These are phyloP conservation scores for Alouatta palliata DNA, from an alignment of 2,113 vertebrate genomes.

Conservation along the genomic window DNA sequence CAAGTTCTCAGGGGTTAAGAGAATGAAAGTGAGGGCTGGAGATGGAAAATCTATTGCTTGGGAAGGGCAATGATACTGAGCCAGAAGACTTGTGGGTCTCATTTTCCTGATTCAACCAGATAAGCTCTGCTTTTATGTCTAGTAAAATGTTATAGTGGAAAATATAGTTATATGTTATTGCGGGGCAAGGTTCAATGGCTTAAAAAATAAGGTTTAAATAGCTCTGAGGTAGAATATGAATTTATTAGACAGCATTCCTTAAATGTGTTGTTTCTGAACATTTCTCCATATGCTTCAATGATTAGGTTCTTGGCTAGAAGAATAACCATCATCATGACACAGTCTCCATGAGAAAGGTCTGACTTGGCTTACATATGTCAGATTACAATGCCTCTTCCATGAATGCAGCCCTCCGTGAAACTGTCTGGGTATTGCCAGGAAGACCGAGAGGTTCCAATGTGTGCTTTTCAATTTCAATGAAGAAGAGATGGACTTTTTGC, in stretches of 20 bases:
- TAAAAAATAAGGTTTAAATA: constrained; percentile 12
- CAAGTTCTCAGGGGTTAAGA: background rate
- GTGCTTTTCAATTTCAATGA: background rate
- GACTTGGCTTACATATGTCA: background rate
- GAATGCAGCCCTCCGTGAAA: background rate
- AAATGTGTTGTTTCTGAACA: background rate
- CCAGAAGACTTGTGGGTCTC: background rate
- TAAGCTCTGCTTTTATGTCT: background rate
- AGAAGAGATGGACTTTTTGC: background rate
- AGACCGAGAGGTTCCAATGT: background rate
- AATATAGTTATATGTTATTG: background rate
- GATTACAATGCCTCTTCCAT: background rate
- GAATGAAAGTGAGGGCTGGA: too few species aligned
- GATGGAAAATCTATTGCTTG: background rate
- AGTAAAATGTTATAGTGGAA: background rate
- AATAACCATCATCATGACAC: background rate
- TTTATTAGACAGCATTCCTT: background rate
- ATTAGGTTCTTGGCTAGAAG: background rate
- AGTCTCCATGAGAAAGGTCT: background rate
- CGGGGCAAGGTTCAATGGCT: background rate
- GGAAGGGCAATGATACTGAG: background rate
- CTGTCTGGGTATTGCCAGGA: background rate
- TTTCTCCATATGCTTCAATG: background rate
- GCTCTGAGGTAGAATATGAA: background rate
- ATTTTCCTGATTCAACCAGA: background rate